These are phyloP conservation scores for Eudyptes chrysolophus DNA, from an alignment of 2,113 vertebrate species.

Conservation along the genomic window DNA sequence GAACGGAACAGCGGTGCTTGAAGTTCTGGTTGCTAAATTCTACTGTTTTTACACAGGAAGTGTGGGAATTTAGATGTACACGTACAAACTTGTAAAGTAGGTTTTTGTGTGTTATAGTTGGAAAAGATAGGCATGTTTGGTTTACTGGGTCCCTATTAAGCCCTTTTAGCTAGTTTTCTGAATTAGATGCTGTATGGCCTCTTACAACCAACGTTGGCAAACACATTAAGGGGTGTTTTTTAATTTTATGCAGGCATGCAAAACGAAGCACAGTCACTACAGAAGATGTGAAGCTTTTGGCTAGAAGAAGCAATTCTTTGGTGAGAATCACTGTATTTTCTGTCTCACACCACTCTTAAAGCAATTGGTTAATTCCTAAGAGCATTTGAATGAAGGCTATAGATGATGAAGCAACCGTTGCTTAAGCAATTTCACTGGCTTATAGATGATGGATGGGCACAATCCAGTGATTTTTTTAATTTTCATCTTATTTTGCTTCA, in stretches of 20 bases:
- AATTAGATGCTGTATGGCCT: background rate
- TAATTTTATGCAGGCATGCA: slow-evolving; percentile 84
- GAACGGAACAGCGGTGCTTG: background rate
- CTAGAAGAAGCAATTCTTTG: slow-evolving; percentile 87
- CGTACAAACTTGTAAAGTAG: background rate
- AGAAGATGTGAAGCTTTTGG: slow-evolving; percentile 91
- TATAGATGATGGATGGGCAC: background rate
- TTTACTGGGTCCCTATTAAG: background rate
- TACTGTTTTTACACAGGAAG: background rate
- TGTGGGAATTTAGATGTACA: background rate
- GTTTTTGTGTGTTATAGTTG: background rate
- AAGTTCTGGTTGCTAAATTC: background rate
- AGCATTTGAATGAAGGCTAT: slow-evolving; percentile 18
- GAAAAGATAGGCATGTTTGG: background rate
- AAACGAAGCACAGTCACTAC: slow-evolving; percentile 85
- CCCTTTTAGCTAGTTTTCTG: background rate
- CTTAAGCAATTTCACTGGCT: background rate
- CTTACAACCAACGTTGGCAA: background rate
- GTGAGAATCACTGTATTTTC: slow-evolving; percentile 73
- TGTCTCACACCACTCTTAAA: slow-evolving; percentile 12
- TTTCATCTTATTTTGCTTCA: background rate
- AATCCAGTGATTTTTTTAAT: background rate
- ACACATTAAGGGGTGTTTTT: background rate
- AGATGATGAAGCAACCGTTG: background rate
- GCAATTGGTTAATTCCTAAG: background rate